A percentile compares a stretch with the other conserved stretches of the same genome.
Evolutionary conservation across 2,797 vertebrate species (phyloP).

Genomic region (Gadopsis bispinosus): DNA sequence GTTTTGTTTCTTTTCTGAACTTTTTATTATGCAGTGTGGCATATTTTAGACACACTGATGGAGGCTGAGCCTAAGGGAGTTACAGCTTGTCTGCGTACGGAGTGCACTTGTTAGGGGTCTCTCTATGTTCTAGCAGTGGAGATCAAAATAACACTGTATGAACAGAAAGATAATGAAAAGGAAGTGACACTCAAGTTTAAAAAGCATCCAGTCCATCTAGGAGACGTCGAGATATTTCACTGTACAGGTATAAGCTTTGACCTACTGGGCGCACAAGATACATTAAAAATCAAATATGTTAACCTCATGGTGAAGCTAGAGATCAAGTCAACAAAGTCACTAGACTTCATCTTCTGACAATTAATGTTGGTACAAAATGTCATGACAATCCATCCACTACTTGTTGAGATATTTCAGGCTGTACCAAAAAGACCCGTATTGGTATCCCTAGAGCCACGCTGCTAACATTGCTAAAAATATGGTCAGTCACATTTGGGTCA

Average conservation of each 20-base stretch:
- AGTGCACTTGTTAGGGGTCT: conserved; percentile 50
- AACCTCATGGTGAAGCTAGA: neutral
- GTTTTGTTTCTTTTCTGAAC: conserved; percentile 55
- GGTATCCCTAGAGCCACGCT: neutral
- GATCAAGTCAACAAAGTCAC: neutral
- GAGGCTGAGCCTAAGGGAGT: conserved; percentile 63
- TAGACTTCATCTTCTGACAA: neutral
- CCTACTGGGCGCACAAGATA: neutral
- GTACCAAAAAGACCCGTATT: neutral
- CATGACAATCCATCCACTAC: neutral
- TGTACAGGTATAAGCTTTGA: neutral
- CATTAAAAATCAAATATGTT: neutral
- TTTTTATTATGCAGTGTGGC: conserved; percentile 55
- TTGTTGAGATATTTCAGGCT: neutral
- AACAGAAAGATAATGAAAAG: conserved; percentile 46
- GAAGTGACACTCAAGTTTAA: neutral
- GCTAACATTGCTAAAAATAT: neutral
- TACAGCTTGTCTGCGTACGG: conserved; percentile 41
- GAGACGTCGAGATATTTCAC: neutral
- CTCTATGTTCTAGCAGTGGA: conserved; percentile 37
- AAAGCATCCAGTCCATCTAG: neutral
- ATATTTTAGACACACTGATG: conserved; percentile 67
- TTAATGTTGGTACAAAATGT: neutral
- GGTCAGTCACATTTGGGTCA: neutral
- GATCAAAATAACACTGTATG: conserved; percentile 60